Conservation (phyloP, 2,888 invertebrate genomes). For the Malthinus flaveolus region DNA sequence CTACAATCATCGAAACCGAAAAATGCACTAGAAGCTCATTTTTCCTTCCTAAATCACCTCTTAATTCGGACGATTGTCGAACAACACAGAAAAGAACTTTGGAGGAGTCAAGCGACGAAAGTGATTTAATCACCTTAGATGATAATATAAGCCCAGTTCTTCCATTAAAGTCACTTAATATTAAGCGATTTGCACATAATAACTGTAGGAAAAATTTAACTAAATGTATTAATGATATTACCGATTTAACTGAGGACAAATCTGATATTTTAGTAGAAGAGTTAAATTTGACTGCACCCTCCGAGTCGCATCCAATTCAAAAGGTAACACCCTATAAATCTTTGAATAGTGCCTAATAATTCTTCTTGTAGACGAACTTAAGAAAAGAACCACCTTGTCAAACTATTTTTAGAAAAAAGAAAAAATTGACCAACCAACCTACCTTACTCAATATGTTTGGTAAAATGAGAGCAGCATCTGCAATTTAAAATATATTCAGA, state of each 20-base stretch:
- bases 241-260: neutral
- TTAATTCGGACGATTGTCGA: neutral
- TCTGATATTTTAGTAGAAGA: neutral
- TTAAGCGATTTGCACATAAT: too few species aligned
- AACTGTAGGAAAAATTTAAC: too few species aligned
- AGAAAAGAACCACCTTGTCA: neutral
- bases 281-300: too few species aligned
- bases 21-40: constrained; percentile 9
- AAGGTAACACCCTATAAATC: neutral
- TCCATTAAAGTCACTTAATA: neutral
- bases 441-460: constrained; percentile 14
- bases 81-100: neutral
- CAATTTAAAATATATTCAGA: neutral
- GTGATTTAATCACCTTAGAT: neutral
- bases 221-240: too few species aligned
- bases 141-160: neutral
- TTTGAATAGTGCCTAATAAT: neutral
- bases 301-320: neutral
- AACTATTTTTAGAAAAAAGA: constrained; percentile 7
- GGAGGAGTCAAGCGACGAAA: neutral
- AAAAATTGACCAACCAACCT: constrained; percentile 9
- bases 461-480: constrained; percentile 4
- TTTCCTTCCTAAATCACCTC: constrained; percentile 4
- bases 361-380: constrained; percentile 3
- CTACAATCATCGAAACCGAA: constrained; percentile 3